phyloP scores from a whole-genome alignment of 53 echinoderm and acorn worm genomes.

The Astropecten irregularis region DNA sequence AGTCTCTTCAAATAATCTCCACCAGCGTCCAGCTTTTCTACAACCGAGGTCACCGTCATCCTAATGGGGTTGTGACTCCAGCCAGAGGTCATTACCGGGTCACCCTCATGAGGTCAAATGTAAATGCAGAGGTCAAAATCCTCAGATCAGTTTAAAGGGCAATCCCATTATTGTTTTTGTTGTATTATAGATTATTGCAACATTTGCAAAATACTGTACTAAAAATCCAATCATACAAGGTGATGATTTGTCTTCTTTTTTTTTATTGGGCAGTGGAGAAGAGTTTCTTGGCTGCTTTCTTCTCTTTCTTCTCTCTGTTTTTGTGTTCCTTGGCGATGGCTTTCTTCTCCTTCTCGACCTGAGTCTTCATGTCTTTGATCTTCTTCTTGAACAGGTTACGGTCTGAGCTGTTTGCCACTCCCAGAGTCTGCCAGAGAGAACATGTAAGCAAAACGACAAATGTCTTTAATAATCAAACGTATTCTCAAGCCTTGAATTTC shows the following conservation, averaged over 20 bases:
- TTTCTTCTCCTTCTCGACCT: conserved; percentile 90
- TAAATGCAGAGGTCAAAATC: neutral
- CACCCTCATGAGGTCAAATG: neutral
- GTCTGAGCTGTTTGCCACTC: conserved; percentile 74
- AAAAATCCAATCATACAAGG: neutral
- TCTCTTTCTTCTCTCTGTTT: conserved; percentile 87
- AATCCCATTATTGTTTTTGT: neutral
- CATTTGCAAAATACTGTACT: neutral
- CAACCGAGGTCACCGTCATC: neutral
- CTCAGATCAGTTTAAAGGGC: neutral
- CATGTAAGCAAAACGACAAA: no score
- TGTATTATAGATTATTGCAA: neutral
- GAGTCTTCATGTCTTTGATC: conserved; percentile 87
- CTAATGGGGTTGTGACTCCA: neutral
- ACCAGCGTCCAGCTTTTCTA: neutral
- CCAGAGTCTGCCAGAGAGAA: conserved; percentile 66
- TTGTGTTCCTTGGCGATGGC: conserved; percentile 85
- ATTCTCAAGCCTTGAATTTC: neutral
- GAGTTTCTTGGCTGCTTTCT: conserved; percentile 94
- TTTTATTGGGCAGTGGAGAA: conserved; percentile 59
- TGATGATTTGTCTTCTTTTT: neutral
- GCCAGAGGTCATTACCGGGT: neutral
- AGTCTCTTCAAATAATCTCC: neutral
- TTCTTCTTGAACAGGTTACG: conserved; percentile 89
- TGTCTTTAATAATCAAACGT: no score